Evolutionary conservation across 2,888 invertebrate genomes (phyloP), one percentile per base, ranked within the genome.

Genomic region (Anticlea derivata): DNA sequence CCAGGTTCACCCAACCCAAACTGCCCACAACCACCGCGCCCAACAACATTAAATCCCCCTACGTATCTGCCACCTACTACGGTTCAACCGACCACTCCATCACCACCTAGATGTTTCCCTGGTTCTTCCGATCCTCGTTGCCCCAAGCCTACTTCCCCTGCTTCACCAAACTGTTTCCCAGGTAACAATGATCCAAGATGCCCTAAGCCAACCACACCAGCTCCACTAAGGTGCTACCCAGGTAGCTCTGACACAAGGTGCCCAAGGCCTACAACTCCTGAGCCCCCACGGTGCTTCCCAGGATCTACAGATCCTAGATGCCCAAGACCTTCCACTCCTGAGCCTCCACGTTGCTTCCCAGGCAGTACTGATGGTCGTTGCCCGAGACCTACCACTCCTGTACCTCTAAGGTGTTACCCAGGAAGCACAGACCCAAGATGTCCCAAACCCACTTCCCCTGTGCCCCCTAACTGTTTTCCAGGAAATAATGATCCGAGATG

Each of bases 201-300:
- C 5, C 66, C 65, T 0, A 39, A 55, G 37, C 65, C 73, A 0
- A 63, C 70, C 3, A 67, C 67, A 0, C 65, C 66, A 35, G 58
- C 45, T 60, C 72, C 50, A 7, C 65, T 65, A 1, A 48, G 33
- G 0, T 71, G 68, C 20, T 73, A 50, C 54, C 73, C 80, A 2
- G 83, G 83, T 0, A 75, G 79, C 2, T 63, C 70, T 1, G 73
- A 87, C 62, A 78, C 80, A 0, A 57, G 70, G 1, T 84, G 85
- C 38, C 83, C 80, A 7, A 68, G 65, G 58, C 71, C 72, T 60
- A 60, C 12, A 56, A 61, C 50, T 7, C 70, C 48, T 60, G 63
- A 45, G 60, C 68, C 31, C 60, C 61, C 29, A 55, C 60, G 20
- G 39, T 56, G 56, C 23, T 56, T 7, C 50, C 56, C 52, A 0